Conservation (phyloP, 2,797 vertebrate genomes). For the Propithecus deckenii region DNA sequence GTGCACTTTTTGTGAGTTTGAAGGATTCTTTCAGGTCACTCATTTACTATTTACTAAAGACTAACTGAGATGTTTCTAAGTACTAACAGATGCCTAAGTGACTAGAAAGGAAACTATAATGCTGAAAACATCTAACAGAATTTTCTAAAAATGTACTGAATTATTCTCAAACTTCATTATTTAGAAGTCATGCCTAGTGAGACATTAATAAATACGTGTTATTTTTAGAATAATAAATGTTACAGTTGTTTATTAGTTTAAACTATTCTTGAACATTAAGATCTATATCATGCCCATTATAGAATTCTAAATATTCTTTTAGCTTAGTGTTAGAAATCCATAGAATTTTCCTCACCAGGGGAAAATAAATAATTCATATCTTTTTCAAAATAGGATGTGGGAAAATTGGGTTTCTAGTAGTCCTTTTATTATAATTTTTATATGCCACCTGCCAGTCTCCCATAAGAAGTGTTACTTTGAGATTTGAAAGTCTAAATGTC, state of each 20-base stretch:
- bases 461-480: neutral
- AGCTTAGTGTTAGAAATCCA: neutral
- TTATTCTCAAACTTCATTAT: constrained; percentile 23
- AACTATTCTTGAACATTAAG: constrained; percentile 26
- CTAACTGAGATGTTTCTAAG: neutral
- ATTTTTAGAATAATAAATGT: constrained; percentile 41
- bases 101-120: constrained; percentile 54
- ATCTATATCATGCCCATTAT: neutral
- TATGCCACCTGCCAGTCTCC: neutral
- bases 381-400: constrained; percentile 19
- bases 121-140: constrained; percentile 15
- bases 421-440: constrained; percentile 35
- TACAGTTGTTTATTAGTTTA: constrained; percentile 22
- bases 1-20: neutral
- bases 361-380: constrained; percentile 29
- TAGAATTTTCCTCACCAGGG: neutral
- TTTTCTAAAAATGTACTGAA: constrained; percentile 13
- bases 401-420: neutral
- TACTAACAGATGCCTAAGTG: neutral
- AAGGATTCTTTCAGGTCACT: constrained; percentile 4
- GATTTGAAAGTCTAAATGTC: constrained; percentile 28
- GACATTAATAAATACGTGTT: neutral
- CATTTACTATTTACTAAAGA: constrained; percentile 35
- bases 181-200: constrained; percentile 23
- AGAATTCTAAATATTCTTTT: constrained; percentile 41